Evolutionary conservation across 2,113 vertebrate species (phyloP), one percentile per base, ranked within the genome.

Genomic region (Microtus richardsoni): DNA sequence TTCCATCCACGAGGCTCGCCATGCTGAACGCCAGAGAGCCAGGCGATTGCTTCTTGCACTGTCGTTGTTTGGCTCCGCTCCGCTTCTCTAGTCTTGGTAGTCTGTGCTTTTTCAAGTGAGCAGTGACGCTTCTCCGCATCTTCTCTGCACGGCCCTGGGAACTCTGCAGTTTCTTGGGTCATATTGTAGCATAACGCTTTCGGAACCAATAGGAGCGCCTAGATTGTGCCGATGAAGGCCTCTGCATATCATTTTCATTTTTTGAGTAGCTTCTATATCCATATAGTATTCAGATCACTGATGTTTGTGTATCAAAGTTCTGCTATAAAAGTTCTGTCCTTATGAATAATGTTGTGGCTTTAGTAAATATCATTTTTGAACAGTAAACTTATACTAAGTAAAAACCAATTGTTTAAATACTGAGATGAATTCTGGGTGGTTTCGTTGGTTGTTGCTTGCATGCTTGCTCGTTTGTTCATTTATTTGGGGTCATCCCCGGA

Each of bases 351-450:
- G 94, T 98, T 96, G 97, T 98, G 96, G 98, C 98, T 98, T 98
- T 98, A 98, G 98, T 97, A 98, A 89, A 96, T 96, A 97, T 41
- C 85, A 95, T 98, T 98, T 99, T 98, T 98, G 98, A 98, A 98
- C 87, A 95, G 95, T 98, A 98, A 98, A 98, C 92, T 97, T 98
- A 97, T 93, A 98, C 98, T 62, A 98, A 98, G 98, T 98, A 97
- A 98, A 98, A 97, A 96, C 78, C 98, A 97, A 96, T 98, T 98
- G 97, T 98, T 98, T 98, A 98, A 98, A 98, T 98, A 97, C 89
- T 75, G 41, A 79, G 73, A 97, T 97, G 95, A 96, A 91, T 98
- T 95, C 93, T 95, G 95, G 79, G 13, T 60, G n/a, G 47, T 28
- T 80, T 68, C 68, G 60, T 96, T 93, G 92, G 52, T 90, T 62